Evolutionary conservation across 2,888 invertebrate genomes (phyloP).

Genomic region (Rapana venosa): DNA sequence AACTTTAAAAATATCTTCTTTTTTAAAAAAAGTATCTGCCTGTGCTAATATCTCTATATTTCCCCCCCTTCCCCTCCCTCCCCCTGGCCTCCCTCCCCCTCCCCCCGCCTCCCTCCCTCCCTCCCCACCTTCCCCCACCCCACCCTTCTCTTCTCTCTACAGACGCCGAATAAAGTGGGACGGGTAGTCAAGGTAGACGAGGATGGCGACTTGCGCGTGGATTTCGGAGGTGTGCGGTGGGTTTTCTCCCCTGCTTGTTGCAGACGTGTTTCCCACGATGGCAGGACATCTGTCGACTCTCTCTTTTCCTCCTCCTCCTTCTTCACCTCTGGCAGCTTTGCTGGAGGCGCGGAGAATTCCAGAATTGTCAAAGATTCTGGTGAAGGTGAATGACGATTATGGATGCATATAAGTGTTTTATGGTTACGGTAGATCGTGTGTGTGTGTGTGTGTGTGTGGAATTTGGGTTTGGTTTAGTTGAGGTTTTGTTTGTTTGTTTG

Average conservation of each 20-base stretch:
- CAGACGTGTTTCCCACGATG: background rate
- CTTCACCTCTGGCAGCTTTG: no score
- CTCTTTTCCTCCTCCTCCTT: background rate
- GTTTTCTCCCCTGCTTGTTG: slow-evolving; percentile 30
- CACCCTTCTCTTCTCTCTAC: background rate
- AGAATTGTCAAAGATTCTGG: no score
- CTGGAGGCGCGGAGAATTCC: no score
- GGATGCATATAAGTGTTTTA: no score
- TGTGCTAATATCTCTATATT: background rate
- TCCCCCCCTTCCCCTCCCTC: background rate
- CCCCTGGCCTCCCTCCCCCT: background rate
- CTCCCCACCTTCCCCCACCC: background rate
- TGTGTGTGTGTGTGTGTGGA: no score
- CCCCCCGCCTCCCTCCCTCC: background rate
- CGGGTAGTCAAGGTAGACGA: slow-evolving; percentile 25
- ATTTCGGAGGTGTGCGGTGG: background rate
- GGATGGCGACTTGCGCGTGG: slow-evolving; percentile 27
- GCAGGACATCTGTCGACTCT: background rate
- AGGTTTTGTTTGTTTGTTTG: no score
- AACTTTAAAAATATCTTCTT: no score
- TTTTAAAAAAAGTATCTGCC: no score
- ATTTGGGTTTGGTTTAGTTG: no score
- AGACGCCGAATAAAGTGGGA: slow-evolving; percentile 31
- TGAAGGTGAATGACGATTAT: no score
- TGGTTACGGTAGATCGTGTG: no score